Percentiles rank a stretch among this genome's conserved stretches.
Evolutionary conservation across 2,113 vertebrate genomes (phyloP).

Genomic region (Antechinus flavipes): DNA sequence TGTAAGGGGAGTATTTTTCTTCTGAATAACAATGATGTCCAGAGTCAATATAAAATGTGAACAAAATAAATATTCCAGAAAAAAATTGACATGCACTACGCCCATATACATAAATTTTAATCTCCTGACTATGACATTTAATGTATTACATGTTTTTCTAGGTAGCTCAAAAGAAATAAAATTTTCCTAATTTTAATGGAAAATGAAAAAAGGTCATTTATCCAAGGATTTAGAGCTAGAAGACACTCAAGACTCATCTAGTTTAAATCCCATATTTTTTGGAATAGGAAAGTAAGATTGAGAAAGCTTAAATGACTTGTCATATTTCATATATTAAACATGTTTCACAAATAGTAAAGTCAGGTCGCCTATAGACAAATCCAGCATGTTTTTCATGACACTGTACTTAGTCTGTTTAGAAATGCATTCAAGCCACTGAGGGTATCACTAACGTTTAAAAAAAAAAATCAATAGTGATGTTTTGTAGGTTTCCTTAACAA

Average conservation of each 20-base stretch:
- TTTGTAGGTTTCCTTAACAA: background rate
- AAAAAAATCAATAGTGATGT: background rate
- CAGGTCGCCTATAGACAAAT: background rate
- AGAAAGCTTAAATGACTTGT: background rate
- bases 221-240: background rate
- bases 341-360: background rate
- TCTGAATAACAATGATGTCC: background rate
- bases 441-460: background rate
- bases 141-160: background rate
- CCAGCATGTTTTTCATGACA: background rate
- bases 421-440: background rate
- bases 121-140: constrained; percentile 2
- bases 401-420: background rate
- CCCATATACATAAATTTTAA: background rate
- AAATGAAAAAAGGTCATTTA: background rate
- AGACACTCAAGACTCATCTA: background rate
- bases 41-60: constrained; percentile 11
- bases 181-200: background rate
- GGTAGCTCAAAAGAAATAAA: constrained; percentile 1
- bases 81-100: background rate
- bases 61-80: constrained; percentile 16
- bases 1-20: background rate
- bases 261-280: background rate
- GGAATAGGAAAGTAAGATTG: background rate
- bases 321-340: background rate